Evolutionary conservation across 2,888 invertebrate genomes (phyloP), one percentile per base, ranked within the genome.

Genomic region (Syrista parreyssii): DNA sequence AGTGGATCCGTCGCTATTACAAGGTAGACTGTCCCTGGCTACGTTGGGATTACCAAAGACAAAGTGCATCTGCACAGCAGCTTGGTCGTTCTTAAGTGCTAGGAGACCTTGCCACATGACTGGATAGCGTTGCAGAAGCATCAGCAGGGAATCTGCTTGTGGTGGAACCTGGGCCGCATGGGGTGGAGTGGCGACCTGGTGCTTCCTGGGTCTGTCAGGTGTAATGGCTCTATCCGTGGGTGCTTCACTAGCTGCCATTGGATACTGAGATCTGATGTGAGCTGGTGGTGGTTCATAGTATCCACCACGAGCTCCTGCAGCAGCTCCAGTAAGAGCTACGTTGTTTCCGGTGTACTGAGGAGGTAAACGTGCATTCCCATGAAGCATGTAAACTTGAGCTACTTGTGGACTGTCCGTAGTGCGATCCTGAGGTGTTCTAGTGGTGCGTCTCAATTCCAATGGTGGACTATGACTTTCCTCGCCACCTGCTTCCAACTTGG

Each of bases 61-160:
- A 92, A 98, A 98, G 93, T 99, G 98, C 99, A 99, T 99, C 93
- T 99, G 99, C 73, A 99, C 99, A 36, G 97, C 97, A 11, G 98
- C 98, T 87, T 97, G 97, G 92, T 99, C 99, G 91, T 98, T 99
- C 93, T 99, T 99, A 84, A 99, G 93, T 0, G 98, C 98, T 84
- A 99, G 92, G 80, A 97, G 92, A 1, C 99, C 98, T 92, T 98
- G 98, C 99, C 99, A 99, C 96, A 98, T 97, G 73, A 98, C 96
- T 12, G 98, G 98, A 92, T 98, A 98, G 79, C 97, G 95, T 95
- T 98, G 95, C 11, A 97, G 93, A 76, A 97, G 91, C 93, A 96
- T 96, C 84, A 96, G 94, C 84, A 97, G 92, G 77, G 96, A 96
- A 92, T 97, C 97, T 11, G 96, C 96, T 89, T 96, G 97, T 78